These are phyloP conservation scores for Spea bombifrons DNA, from an alignment of 2,113 vertebrate genomes.

Conservation along the genomic window DNA sequence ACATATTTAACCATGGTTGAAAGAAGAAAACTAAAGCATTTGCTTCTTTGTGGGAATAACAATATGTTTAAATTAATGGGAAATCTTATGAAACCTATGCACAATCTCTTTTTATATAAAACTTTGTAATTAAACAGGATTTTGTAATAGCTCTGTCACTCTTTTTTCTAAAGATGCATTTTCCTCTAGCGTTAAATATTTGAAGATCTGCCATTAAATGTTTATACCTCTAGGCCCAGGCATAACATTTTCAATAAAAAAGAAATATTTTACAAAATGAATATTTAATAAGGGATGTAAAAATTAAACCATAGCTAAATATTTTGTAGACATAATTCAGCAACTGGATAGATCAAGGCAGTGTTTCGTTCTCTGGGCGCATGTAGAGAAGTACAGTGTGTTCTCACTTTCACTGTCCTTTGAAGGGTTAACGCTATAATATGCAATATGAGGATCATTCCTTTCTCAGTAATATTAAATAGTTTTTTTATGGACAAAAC, in stretches of 20 bases:
- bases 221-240: constrained; percentile 52
- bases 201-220: constrained; percentile 37
- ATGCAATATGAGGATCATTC: not conserved
- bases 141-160: constrained; percentile 58
- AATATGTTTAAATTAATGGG: constrained; percentile 89
- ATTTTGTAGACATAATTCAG: constrained; percentile 53
- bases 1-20: constrained; percentile 99
- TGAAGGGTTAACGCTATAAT: not conserved
- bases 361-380: constrained; percentile 44
- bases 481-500: no score
- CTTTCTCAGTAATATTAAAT: not conserved
- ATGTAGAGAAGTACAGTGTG: not conserved
- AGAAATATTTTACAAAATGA: constrained; percentile 47
- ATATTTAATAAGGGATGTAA: constrained; percentile 45
- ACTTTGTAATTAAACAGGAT: constrained; percentile 75
- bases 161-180: constrained; percentile 50
- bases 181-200: constrained; percentile 49
- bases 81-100: constrained; percentile 78
- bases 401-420: constrained; percentile 48
- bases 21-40: constrained; percentile 84
- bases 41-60: constrained; percentile 81
- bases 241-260: constrained; percentile 45
- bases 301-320: constrained; percentile 52
- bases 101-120: constrained; percentile 66
- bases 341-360: constrained; percentile 33